Conservation (phyloP, 2,888 invertebrate species). For the Congeria kusceri region DNA sequence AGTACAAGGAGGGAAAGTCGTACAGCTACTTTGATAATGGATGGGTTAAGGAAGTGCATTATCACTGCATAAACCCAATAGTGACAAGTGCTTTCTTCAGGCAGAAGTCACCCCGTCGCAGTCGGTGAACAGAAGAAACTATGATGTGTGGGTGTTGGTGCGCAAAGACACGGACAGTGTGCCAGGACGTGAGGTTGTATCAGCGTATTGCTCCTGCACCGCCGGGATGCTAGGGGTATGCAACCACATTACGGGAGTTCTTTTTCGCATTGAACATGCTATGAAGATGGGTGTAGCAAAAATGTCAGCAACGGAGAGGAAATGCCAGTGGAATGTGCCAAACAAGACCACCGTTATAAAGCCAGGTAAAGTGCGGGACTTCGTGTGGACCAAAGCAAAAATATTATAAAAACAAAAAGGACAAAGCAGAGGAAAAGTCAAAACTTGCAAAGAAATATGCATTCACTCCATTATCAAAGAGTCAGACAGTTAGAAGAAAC, state of each 20-base stretch:
- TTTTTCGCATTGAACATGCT: slow-evolving; percentile 34
- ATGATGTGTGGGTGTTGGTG: slow-evolving; percentile 47
- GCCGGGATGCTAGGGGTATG: slow-evolving; percentile 39
- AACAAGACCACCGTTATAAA: too few relatives aligned
- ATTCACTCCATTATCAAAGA: too few relatives aligned
- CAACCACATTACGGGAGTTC: slow-evolving; percentile 33
- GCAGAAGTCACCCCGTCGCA: slow-evolving; percentile 47
- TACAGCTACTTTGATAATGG: slow-evolving; percentile 44
- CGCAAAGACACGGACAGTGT: slow-evolving; percentile 17
- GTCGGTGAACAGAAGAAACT: slow-evolving; percentile 35
- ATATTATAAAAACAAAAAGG: too few relatives aligned
- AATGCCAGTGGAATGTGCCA: too few relatives aligned
- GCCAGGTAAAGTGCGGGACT: too few relatives aligned
- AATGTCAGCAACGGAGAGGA: too few relatives aligned
- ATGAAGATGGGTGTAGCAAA: slow-evolving; percentile 31
- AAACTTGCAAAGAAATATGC: too few relatives aligned
- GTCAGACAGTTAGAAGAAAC: too few relatives aligned
- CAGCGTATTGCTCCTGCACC: slow-evolving; percentile 45
- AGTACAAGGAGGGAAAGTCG: slow-evolving; percentile 54
- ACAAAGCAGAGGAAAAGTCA: too few relatives aligned
- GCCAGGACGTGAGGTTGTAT: slow-evolving; percentile 13
- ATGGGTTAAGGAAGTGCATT: slow-evolving; percentile 49
- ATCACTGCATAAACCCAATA: slow-evolving; percentile 16
- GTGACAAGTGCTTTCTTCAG: slow-evolving; percentile 39
- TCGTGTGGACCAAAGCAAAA: too few relatives aligned